Conservation (phyloP, 2,797 vertebrate genomes). For the Synaphobranchus kaupii region DNA sequence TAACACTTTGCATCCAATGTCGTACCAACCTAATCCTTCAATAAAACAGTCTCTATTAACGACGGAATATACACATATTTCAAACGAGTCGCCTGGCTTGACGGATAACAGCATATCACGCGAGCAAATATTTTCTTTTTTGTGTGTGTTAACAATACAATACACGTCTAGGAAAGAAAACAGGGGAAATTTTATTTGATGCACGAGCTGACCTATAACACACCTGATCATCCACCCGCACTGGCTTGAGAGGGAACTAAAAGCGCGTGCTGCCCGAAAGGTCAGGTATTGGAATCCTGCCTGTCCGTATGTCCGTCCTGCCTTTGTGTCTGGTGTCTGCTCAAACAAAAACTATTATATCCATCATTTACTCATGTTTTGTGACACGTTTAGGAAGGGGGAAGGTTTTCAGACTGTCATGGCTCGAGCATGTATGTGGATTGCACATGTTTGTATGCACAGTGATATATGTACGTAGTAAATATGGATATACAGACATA, state of each 20-base stretch:
- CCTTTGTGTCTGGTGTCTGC: background rate
- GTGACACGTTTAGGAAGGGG: background rate
- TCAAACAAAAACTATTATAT: background rate
- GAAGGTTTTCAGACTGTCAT: background rate
- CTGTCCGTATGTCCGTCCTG: background rate
- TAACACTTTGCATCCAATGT: slow-evolving; percentile 1
- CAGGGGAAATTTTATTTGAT: background rate
- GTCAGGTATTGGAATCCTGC: background rate
- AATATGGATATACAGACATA: too few relatives aligned
- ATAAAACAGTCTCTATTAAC: background rate
- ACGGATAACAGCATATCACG: background rate
- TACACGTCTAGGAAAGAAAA: background rate
- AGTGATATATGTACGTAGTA: too few relatives aligned
- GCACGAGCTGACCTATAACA: background rate
- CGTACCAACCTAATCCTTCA: background rate
- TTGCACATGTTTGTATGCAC: too few relatives aligned
- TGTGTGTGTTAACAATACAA: background rate
- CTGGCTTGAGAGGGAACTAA: background rate
- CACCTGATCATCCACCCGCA: background rate
- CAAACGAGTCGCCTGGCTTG: background rate
- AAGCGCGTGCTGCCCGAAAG: background rate
- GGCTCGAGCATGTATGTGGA: background rate
- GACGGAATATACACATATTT: background rate
- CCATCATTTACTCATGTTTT: background rate
- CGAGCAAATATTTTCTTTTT: background rate